Evolutionary conservation across 2,113 vertebrate genomes (phyloP), one percentile per base, ranked within the genome.

Genomic region (Petrocephalus microphthalmus): DNA sequence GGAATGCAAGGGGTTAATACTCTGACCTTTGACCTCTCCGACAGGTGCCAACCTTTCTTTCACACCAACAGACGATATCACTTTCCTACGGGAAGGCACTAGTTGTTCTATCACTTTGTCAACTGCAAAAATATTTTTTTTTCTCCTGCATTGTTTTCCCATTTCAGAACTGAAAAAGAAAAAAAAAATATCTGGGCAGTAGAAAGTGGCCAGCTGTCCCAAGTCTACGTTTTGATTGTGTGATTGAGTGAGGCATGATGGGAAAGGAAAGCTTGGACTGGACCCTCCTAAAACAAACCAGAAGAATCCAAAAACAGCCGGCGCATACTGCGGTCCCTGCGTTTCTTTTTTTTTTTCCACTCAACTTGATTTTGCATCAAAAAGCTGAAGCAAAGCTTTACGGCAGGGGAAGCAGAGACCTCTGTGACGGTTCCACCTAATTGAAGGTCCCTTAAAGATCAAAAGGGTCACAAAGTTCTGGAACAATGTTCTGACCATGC

Each of bases 201-300:
- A 83, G 81, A 42, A 22, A 54, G 11, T 33, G 52, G 51, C 84
- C 84, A 85, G 52, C 84, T 85, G 84, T 56, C 52, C 52, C 25
- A 53, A 54, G 84, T 85, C 84, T 85, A 54, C 29, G 84, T 49
- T 85, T 54, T 56, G 25, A 54, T 54, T 54, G 25, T 85, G n/a
- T 54, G 49, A 85, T 47, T 25, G 49, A 84, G 83, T 25, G 52
- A 85, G 84, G 84, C 84, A 85, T 85, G 84, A 85, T 54, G 84
- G 84, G 84, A 85, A 85, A 49, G 84, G 52, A 33, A 33, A 85
- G 84, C 84, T 85, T 54, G 84, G 84, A 85, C 84, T 33, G 52
- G 52, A 53, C 84, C 84, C 84, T 85, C 52, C 25, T 33, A 85
- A 85, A 56, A 85, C 52, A 85, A 85, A 85, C 84, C 84, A 54